phyloP scores from a whole-genome alignment of 2,888 invertebrate species.

The Acleris emargana region DNA sequence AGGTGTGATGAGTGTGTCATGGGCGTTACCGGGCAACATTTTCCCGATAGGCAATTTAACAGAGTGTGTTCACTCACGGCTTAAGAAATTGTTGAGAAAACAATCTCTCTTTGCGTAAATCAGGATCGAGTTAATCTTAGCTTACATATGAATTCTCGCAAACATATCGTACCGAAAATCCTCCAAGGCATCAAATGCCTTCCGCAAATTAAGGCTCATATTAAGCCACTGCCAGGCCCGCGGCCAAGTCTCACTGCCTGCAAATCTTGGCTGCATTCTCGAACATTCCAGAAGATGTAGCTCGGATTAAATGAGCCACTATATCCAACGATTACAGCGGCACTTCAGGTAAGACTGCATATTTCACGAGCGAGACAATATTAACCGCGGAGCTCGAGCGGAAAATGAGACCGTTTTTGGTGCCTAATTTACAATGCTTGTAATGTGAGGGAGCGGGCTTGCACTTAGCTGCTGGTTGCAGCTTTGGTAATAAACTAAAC shows the following conservation, averaged over 20 bases:
- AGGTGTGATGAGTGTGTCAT: constrained; percentile 32
- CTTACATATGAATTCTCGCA: constrained; percentile 18
- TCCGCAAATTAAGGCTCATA: constrained; percentile 66
- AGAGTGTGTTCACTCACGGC: neutral
- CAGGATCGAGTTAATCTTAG: neutral
- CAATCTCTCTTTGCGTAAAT: too few species aligned
- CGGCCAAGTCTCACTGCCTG: constrained; percentile 75
- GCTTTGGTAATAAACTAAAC: constrained; percentile 56
- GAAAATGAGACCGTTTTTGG: constrained; percentile 83
- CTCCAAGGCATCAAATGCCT: constrained; percentile 54
- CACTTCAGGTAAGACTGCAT: constrained; percentile 77
- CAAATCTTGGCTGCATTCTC: constrained; percentile 80
- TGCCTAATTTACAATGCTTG: constrained; percentile 75
- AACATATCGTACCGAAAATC: constrained; percentile 22
- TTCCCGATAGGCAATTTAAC: constrained; percentile 19
- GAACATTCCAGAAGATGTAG: constrained; percentile 81
- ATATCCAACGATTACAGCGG: constrained; percentile 79
- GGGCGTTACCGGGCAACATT: constrained; percentile 28
- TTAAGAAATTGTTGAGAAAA: neutral
- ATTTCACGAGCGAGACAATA: constrained; percentile 79
- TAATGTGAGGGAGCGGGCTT: constrained; percentile 69
- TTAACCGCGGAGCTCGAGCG: constrained; percentile 84
- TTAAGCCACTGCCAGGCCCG: constrained; percentile 73
- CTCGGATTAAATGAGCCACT: constrained; percentile 78
- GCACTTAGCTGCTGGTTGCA: constrained; percentile 58